Base-by-base conservation (phyloP, 2,113 vertebrate genomes). In the Dicentrarchus labrax region DNA sequence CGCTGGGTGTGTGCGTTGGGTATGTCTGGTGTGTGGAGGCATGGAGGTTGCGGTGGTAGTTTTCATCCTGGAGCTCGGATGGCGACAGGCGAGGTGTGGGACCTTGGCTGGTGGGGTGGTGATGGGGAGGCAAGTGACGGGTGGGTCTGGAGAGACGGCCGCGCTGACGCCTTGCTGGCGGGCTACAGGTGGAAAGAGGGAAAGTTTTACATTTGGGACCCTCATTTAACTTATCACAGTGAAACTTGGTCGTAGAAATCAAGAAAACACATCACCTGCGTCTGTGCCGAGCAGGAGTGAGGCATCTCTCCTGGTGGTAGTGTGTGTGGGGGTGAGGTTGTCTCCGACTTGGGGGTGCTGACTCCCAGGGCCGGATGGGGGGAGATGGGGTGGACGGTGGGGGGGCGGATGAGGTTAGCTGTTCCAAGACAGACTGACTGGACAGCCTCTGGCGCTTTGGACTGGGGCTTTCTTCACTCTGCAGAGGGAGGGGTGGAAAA, bases 281-380 rank as follows among this genome's bases (percentile, higher is more conserved):
- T 90, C 98, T 97, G 94, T 96, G 97, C n/a, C 98, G 96, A 76
- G 96, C 97, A 13, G 97, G 97, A 82, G 97, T 99, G 94, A 96
- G 97, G 93, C 97, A 99, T 92, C 96, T 94, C 95, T 99, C 97
- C 83, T 97, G 97, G 95, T 96, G 97, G 96, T 97, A 98, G 90
- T 96, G 97, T 82, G 97, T 92, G 87, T 97, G 97, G 91, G 47
- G 96, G 94, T 96, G 94, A 76, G 97, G 95, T 74, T 96, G 96
- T 86, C 97, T 96, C 91, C 98, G 97, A 89, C 95, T 98, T 88
- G 96, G 95, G 83, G 97, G 96, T 93, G 86, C 92, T 59, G 98
- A 97, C 95, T 99, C 98, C 98, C 98, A 99, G 92, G 98, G 98
- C 92, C 97, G 96, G 95, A 99, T 99, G 92, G 98, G 98, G 53